Conservation (phyloP, 2,888 invertebrate genomes). For the Harpalus rubripes region DNA sequence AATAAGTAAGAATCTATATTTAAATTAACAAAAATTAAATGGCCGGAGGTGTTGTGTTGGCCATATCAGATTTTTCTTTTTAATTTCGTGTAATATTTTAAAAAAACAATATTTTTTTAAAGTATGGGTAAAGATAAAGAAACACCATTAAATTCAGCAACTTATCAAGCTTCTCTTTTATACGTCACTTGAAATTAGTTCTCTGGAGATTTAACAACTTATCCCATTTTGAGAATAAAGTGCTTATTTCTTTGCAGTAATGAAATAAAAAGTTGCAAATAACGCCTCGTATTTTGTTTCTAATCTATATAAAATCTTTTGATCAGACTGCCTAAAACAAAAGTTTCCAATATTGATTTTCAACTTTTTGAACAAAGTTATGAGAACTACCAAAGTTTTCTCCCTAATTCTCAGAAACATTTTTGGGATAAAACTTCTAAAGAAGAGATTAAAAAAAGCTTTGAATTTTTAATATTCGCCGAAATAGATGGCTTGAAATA, state of each 20-base stretch:
- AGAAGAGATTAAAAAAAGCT: slow-evolving; percentile 22
- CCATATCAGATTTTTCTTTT: no score
- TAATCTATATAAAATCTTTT: slow-evolving; percentile 49
- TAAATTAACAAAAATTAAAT: no score
- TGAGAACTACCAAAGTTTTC: slow-evolving; percentile 29
- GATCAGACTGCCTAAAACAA: slow-evolving; percentile 48
- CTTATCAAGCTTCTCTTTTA: no score
- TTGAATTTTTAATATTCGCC: slow-evolving; percentile 31
- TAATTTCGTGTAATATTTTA: no score
- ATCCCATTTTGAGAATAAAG: slow-evolving; percentile 1
- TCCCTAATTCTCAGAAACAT: slow-evolving; percentile 36
- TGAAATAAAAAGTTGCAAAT: slow-evolving; percentile 29
- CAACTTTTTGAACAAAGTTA: slow-evolving; percentile 37
- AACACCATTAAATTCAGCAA: no score
- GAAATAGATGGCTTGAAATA: slow-evolving; percentile 21
- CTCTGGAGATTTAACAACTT: neutral
- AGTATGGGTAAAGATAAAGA: no score
- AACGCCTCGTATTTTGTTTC: slow-evolving; percentile 19
- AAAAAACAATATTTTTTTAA: no score
- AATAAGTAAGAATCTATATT: no score
- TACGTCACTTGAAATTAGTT: neutral
- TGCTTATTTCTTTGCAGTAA: neutral
- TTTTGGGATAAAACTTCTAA: slow-evolving; percentile 33
- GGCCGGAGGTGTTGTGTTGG: no score
- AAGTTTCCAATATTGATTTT: slow-evolving; percentile 48